Base-by-base conservation (phyloP, 92 coral and sea anemone genomes). In the Epizoanthus scotinus region DNA sequence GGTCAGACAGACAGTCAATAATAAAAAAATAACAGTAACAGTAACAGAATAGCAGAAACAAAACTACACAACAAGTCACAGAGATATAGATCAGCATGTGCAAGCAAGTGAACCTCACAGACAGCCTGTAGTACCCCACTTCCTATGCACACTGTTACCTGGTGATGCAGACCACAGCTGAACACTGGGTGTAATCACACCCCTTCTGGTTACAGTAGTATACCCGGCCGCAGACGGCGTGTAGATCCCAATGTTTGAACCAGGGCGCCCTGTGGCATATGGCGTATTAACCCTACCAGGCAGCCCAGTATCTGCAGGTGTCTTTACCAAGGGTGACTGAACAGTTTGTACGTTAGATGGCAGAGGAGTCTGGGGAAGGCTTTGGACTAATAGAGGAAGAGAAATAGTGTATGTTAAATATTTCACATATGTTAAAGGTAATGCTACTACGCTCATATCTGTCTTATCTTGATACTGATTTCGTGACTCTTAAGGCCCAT, bases 151-250 rank as follows among this genome's bases (percentile, higher is more conserved):
- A 59, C 67, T 56, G 29, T 67, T 47, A 79, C 73, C 83, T 79
- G 72, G 72, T 54, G 83, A 79, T 9, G 63, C 28, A 2, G 83
- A 64, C 83, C 83, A 79, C n/a, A 79, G 83, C 28, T 79, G 83
- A 64, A 79, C 83, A 38, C 71, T 49, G 28, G 56, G 55, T 4
- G 81, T 8, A 31, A 25, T 26, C 59, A 14, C 25, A 2, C 63
- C 54, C 61, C 57, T 79, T 63, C 63, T 50, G 73, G 49, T 31
- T 17, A 64, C 64, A 64, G 44, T 8, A 9, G 83, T 26, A 53
- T 52, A 53, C 59, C 61, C 44, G 6, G 78, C 63, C 17, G 47
- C 22, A 8, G 40, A 56, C 3, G 40, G 40, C 50, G 21, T 5
- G 22, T 7, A 60, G 15, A 22, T 60, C 68, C 27, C 8, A 59